Conservation (phyloP, 2,888 invertebrate genomes). For the Tupiocoris notatus region DNA sequence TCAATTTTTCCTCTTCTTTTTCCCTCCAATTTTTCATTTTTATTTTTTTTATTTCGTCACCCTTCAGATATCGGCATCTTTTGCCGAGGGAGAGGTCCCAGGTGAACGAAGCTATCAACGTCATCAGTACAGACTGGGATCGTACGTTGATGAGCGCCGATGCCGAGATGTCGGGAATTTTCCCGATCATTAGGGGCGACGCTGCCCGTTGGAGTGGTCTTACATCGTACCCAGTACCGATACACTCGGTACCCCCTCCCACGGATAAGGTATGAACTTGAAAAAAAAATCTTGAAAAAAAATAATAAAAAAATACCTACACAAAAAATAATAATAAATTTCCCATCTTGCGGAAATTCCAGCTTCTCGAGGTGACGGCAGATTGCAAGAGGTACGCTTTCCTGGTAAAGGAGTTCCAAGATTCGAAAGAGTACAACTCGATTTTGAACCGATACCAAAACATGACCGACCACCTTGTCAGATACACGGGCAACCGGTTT, state of each 20-base stretch:
- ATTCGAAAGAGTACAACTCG: slow-evolving; percentile 14
- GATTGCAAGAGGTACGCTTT: slow-evolving; percentile 8
- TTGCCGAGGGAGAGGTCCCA: slow-evolving; percentile 9
- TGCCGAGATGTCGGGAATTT: slow-evolving; percentile 29
- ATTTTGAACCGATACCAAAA: slow-evolving; percentile 20
- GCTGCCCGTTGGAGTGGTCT: slow-evolving; percentile 20
- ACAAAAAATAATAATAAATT: too few species aligned
- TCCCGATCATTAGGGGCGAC: slow-evolving; percentile 21
- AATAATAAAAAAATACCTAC: too few species aligned
- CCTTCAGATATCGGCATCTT: slow-evolving; percentile 13
- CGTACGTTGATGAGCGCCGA: slow-evolving; percentile 23
- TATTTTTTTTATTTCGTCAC: too few species aligned
- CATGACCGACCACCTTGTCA: slow-evolving; percentile 35
- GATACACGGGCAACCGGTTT: slow-evolving; percentile 17
- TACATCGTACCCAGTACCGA: slow-evolving; percentile 23
- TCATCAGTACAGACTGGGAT: slow-evolving; percentile 33
- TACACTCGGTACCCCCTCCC: slow-evolving; percentile 16
- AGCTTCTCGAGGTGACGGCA: slow-evolving; percentile 29
- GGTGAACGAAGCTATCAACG: slow-evolving; percentile 30
- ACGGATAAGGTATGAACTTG: slow-evolving; percentile 29
- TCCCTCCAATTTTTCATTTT: too few species aligned
- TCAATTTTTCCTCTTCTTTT: too few species aligned
- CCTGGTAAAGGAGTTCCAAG: slow-evolving; percentile 24
- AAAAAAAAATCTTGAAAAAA: too few species aligned
- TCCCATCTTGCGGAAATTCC: background rate